Percentiles rank a stretch among this genome's conserved stretches.
phyloP scores from a whole-genome alignment of 2,888 invertebrate species.

The Metopia argyrocephala region DNA sequence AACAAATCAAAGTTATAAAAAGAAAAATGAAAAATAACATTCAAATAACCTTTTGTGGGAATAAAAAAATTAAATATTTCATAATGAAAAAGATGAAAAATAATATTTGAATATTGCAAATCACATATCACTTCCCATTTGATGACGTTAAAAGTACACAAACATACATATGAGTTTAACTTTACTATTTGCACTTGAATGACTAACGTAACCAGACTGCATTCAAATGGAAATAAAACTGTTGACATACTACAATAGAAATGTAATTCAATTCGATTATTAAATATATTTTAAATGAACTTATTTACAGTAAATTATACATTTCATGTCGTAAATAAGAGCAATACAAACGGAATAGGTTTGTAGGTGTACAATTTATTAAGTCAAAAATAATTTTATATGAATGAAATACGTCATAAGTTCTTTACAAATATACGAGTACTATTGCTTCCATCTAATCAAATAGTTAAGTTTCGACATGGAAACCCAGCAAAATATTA shows the following conservation, averaged over 20 bases:
- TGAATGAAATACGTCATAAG: not conserved
- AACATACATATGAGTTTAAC: not conserved
- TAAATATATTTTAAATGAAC: not conserved
- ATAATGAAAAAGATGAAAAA: not conserved
- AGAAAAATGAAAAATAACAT: constrained; percentile 26
- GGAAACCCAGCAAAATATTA: no score
- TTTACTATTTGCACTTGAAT: not conserved
- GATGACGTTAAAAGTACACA: not conserved
- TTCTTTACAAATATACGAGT: not conserved
- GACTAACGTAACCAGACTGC: not conserved
- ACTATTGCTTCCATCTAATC: not conserved
- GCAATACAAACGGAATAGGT: not conserved
- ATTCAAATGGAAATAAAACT: not conserved
- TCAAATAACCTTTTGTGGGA: constrained; percentile 37
- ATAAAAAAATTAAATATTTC: constrained; percentile 3
- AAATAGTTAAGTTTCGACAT: not conserved
- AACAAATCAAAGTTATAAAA: not conserved
- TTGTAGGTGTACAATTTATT: not conserved
- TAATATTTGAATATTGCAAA: not conserved
- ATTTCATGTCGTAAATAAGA: not conserved
- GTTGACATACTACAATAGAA: not conserved
- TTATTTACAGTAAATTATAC: not conserved
- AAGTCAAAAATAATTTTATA: not conserved
- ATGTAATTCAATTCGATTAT: not conserved
- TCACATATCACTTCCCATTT: not conserved